phyloP scores from a whole-genome alignment of 2,888 invertebrate genomes.

The Caenorhabditis sulstoni region DNA sequence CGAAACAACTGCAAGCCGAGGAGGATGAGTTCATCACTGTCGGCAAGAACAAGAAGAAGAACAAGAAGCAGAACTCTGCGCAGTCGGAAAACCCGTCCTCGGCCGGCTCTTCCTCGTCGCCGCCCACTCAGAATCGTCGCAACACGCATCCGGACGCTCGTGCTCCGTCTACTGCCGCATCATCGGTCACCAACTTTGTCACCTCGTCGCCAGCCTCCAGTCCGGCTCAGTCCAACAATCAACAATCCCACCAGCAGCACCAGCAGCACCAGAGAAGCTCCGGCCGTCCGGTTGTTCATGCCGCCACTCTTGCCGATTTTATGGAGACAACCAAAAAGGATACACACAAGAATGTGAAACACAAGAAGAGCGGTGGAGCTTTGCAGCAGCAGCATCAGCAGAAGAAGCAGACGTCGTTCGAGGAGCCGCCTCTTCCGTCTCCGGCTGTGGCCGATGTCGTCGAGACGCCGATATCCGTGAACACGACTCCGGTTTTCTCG shows the following conservation, averaged over 20 bases:
- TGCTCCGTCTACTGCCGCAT: slow-evolving; percentile 5
- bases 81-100: no score
- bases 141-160: slow-evolving; percentile 12
- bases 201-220: background rate
- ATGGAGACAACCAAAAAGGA: slow-evolving; percentile 45
- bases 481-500: slow-evolving; percentile 43
- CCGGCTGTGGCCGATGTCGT: slow-evolving; percentile 23
- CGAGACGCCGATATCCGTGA: slow-evolving; percentile 37
- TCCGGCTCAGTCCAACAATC: background rate
- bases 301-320: slow-evolving; percentile 44
- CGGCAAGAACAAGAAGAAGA: slow-evolving; percentile 60
- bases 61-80: slow-evolving; percentile 16
- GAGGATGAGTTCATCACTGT: slow-evolving; percentile 63
- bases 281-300: slow-evolving; percentile 12
- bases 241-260: background rate
- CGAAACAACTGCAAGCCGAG: slow-evolving; percentile 42
- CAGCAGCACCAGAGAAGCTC: slow-evolving; percentile 16
- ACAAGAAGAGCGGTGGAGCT: slow-evolving; percentile 16
- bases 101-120: slow-evolving; percentile 12
- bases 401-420: slow-evolving; percentile 22
- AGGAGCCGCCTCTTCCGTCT: slow-evolving; percentile 7
- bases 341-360: slow-evolving; percentile 41
- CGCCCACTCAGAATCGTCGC: slow-evolving; percentile 4
- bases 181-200: background rate
- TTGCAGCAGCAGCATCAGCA: background rate